A percentile compares a stretch with the other conserved stretches of the same genome.
Evolutionary conservation across 2,888 invertebrate genomes (phyloP).

Genomic region (Philereme transversata): DNA sequence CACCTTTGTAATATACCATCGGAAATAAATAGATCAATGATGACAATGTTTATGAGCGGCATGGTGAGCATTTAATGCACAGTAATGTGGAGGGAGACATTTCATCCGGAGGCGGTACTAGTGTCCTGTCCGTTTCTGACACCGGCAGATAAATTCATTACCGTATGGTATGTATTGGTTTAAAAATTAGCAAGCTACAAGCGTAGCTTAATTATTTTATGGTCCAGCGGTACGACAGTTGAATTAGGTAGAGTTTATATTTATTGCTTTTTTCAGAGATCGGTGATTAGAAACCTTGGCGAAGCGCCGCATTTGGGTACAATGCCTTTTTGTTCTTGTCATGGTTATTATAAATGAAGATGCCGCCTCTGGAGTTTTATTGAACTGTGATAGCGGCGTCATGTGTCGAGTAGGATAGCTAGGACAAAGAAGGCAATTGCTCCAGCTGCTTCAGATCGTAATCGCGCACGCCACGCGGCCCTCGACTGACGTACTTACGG

Average conservation of each 20-base stretch:
- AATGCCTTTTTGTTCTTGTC: background rate
- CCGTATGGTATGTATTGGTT: background rate
- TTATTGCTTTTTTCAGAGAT: background rate
- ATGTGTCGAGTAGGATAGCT: constrained; percentile 59
- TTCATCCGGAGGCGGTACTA: constrained; percentile 23
- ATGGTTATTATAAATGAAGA: constrained; percentile 10
- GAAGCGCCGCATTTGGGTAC: background rate
- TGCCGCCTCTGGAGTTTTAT: constrained; percentile 36
- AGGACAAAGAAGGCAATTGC: constrained; percentile 79
- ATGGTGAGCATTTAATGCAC: constrained; percentile 17
- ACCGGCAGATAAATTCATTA: constrained; percentile 12
- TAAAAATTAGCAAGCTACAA: constrained; percentile 4
- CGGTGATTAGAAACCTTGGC: background rate
- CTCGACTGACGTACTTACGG: constrained; percentile 40
- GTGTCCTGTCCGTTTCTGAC: constrained; percentile 11
- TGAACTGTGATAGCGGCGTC: constrained; percentile 24
- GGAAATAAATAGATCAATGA: constrained; percentile 21
- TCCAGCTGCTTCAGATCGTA: constrained; percentile 61
- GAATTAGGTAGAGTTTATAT: constrained; percentile 1
- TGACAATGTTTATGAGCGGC: constrained; percentile 17
- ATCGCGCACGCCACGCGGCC: constrained; percentile 63
- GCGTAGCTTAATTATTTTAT: constrained; percentile 9
- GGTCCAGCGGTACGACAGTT: constrained; percentile 5
- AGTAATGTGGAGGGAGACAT: constrained; percentile 11
- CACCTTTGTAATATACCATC: constrained; percentile 19